phyloP scores from a whole-genome alignment of 1,140 invertebrate species.

The Eciton burchellii region DNA sequence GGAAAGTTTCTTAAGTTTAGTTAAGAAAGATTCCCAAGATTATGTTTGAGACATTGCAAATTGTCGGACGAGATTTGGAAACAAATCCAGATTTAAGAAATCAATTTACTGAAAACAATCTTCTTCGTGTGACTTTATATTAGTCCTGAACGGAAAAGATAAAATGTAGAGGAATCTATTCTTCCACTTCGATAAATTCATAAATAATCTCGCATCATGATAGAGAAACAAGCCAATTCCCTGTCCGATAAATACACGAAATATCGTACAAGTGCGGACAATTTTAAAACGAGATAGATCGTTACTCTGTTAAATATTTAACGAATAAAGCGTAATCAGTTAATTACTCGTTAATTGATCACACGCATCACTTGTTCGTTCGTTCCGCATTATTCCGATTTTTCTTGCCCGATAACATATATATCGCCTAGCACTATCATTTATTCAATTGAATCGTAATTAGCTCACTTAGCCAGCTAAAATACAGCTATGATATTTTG shows the following conservation, averaged over 20 bases:
- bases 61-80: slow-evolving; percentile 1
- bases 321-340: slow-evolving; percentile 50
- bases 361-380: background rate
- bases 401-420: background rate
- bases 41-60: background rate
- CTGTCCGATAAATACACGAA: slow-evolving; percentile 9
- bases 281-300: slow-evolving; percentile 39
- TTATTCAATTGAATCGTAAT: background rate
- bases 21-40: background rate
- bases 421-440: slow-evolving; percentile 7
- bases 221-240: slow-evolving; percentile 13
- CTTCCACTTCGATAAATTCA: slow-evolving; percentile 7
- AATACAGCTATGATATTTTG: background rate
- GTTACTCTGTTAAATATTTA: slow-evolving; percentile 64
- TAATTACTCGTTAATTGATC: slow-evolving; percentile 41
- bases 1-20: background rate
- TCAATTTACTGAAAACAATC: slow-evolving; percentile 22
- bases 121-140: background rate
- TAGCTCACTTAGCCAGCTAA: background rate
- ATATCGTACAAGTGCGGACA: slow-evolving; percentile 45
- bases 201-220: background rate
- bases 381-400: slow-evolving; percentile 27
- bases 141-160: background rate
- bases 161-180: slow-evolving; percentile 17
- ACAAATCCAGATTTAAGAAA: slow-evolving; percentile 20